Percentiles rank a stretch among this genome's conserved stretches.
Evolutionary conservation across 2,797 vertebrate genomes (phyloP).

Genomic region (Bovichtus variegatus): DNA sequence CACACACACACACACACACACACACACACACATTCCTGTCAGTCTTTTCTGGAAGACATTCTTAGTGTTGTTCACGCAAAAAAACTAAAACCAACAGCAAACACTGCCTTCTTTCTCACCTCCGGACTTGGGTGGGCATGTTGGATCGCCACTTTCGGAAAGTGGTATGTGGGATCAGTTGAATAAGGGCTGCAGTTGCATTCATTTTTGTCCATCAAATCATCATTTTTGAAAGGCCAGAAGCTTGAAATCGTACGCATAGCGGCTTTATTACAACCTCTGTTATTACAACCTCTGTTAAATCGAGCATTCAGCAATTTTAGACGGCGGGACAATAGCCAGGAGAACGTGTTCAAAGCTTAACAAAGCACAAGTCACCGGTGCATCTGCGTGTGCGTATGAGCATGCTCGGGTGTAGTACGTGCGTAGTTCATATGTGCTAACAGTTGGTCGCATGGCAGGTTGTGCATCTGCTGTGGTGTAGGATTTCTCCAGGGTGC

Average conservation of each 20-base stretch:
- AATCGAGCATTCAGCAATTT: neutral
- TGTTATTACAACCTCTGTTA: neutral
- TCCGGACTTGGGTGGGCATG: neutral
- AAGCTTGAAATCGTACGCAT: neutral
- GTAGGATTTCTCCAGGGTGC: slow-evolving; percentile 27
- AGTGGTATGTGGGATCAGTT: neutral
- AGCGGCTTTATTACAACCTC: neutral
- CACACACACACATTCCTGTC: neutral
- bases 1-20: too few species aligned
- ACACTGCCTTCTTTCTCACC: neutral
- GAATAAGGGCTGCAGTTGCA: neutral
- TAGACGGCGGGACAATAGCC: neutral
- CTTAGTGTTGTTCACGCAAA: neutral
- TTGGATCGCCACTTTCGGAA: neutral
- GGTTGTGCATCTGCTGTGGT: slow-evolving; percentile 22
- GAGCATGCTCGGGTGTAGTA: neutral
- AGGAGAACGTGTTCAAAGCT: neutral
- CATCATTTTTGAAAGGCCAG: neutral
- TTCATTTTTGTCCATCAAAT: too few species aligned
- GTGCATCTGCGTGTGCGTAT: neutral
- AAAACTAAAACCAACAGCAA: neutral
- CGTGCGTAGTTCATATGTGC: neutral
- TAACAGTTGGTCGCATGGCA: neutral
- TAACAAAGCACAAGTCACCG: slow-evolving; percentile 2
- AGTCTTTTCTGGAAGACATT: neutral